phyloP scores from a whole-genome alignment of 2,113 vertebrate species.

The Toxotes jaculatrix region DNA sequence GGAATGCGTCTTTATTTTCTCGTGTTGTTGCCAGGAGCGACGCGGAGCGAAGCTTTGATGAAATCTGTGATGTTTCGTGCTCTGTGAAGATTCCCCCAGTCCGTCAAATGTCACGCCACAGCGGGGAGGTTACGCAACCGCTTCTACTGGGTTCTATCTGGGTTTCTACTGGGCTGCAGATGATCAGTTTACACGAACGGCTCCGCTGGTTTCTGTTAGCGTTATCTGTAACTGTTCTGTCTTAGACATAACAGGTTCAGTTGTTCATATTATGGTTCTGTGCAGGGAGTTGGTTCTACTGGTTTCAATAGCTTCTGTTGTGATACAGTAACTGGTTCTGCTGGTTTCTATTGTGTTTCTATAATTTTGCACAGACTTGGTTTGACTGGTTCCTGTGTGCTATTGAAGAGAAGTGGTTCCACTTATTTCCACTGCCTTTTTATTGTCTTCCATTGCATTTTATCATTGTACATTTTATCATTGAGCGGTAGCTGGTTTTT shows the following conservation, averaged over 20 bases:
- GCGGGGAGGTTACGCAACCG: constrained; percentile 32
- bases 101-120: background rate
- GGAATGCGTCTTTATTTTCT: constrained; percentile 64
- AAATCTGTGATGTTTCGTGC: constrained; percentile 53
- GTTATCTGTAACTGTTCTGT: no score
- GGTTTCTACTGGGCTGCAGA: constrained; percentile 22
- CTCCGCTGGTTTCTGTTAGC: background rate
- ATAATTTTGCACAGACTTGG: background rate
- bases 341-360: background rate
- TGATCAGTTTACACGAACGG: background rate
- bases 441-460: no score
- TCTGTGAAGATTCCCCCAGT: constrained; percentile 12
- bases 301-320: background rate
- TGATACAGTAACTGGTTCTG: background rate
- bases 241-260: background rate
- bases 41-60: constrained; percentile 50
- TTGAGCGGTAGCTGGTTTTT: no score
- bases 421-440: no score
- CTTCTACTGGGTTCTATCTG: constrained; percentile 23
- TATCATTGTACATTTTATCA: no score
- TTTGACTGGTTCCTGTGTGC: background rate
- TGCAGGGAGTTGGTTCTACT: background rate
- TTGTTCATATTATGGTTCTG: background rate
- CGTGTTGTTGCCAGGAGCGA: constrained; percentile 34
- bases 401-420: background rate